These are phyloP conservation scores for Ctenodactylus gundi DNA, from an alignment of 2,113 vertebrate genomes.

Conservation along the genomic window DNA sequence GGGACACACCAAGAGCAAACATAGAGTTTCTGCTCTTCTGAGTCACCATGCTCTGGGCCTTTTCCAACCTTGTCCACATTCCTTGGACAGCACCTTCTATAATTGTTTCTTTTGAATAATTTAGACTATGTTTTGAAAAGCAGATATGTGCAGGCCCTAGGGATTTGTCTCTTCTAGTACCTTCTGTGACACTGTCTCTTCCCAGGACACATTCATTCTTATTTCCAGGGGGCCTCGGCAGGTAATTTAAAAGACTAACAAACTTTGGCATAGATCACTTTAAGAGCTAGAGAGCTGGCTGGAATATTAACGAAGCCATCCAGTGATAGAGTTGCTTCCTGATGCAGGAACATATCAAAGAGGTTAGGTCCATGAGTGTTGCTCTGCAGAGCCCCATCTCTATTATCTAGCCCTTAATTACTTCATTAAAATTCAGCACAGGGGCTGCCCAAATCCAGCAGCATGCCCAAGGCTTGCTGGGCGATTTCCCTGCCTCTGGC, in stretches of 20 bases:
- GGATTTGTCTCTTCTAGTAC: neutral
- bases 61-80: neutral
- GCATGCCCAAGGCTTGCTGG: conserved; percentile 69
- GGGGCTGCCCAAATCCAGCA: conserved; percentile 61
- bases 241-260: conserved; percentile 77
- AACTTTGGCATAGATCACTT: conserved; percentile 73
- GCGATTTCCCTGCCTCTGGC: conserved; percentile 75
- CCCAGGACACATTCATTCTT: neutral
- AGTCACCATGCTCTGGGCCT: neutral
- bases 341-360: conserved; percentile 69
- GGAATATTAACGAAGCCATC: conserved; percentile 72
- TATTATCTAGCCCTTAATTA: conserved; percentile 77
- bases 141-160: neutral
- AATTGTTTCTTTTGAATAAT: neutral
- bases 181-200: conserved; percentile 12
- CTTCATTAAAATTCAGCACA: conserved; percentile 77
- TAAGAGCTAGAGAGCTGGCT: conserved; percentile 59
- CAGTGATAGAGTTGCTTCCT: conserved; percentile 70
- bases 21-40: neutral
- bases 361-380: conserved; percentile 64
- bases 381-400: conserved; percentile 68
- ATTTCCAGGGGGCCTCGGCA: neutral
- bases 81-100: neutral
- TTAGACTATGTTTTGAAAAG: conserved; percentile 1
- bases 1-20: neutral